phyloP scores from a whole-genome alignment of 1,140 invertebrate genomes.

The Apis laboriosa region DNA sequence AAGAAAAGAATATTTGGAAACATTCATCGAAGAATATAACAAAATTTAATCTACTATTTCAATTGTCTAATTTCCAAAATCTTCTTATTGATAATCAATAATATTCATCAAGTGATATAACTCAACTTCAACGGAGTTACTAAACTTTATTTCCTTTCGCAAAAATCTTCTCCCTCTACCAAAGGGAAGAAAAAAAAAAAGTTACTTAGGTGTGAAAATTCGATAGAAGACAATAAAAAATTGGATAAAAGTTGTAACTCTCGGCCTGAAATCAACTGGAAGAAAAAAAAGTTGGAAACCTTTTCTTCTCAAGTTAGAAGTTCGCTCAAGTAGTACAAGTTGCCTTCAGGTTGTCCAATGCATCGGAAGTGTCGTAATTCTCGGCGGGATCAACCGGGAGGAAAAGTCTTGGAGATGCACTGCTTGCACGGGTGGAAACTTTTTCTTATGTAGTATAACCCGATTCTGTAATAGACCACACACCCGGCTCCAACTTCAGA shows the following conservation, averaged over 20 bases:
- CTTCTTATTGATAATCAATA: not conserved
- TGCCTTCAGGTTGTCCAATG: not conserved
- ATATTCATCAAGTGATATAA: not conserved
- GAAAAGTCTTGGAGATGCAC: constrained; percentile 10
- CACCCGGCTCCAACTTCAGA: not conserved
- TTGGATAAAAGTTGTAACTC: not conserved
- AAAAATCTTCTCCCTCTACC: not conserved
- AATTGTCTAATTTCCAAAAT: too few species aligned
- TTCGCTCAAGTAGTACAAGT: constrained; percentile 1
- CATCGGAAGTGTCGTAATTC: constrained; percentile 28
- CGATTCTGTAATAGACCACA: not conserved
- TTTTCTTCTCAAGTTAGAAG: not conserved
- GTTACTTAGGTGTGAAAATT: not conserved
- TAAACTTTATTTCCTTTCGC: too few species aligned
- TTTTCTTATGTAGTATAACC: constrained; percentile 31
- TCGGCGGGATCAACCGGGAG: not conserved
- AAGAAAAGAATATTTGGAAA: too few species aligned
- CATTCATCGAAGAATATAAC: too few species aligned
- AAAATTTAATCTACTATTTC: too few species aligned
- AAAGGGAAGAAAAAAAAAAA: not conserved
- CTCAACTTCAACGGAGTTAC: not conserved
- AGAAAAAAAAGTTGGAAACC: not conserved
- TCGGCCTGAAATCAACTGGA: not conserved
- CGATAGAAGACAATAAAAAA: not conserved
- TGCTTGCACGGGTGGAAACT: not conserved